Conservation (phyloP, 2,888 invertebrate species). For the Caenorhabditis becei region DNA sequence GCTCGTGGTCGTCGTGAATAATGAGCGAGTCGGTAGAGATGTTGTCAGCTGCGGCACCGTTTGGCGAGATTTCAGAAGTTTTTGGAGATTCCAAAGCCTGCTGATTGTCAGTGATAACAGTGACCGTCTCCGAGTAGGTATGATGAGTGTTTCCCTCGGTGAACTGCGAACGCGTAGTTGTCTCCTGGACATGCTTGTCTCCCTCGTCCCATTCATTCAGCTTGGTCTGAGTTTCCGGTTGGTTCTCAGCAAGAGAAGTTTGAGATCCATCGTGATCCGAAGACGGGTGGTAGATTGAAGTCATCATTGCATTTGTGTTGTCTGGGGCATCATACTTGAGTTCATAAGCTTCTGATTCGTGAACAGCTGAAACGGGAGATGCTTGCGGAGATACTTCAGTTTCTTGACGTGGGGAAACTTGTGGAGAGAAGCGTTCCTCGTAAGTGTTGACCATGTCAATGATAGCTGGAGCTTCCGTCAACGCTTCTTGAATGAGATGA, state of each 20-base stretch:
- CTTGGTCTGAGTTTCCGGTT: background rate
- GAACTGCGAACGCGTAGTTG: conserved; percentile 13
- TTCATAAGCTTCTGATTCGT: conserved; percentile 30
- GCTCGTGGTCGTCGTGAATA: conserved; percentile 51
- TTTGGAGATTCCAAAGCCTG: background rate
- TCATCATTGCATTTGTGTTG: conserved; percentile 24
- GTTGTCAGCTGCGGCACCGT: conserved; percentile 37
- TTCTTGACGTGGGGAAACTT: conserved; percentile 2
- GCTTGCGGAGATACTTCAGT: background rate
- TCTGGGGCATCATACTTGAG: conserved; percentile 9
- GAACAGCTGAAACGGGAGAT: background rate
- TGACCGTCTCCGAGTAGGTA: conserved; percentile 13
- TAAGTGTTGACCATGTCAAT: conserved; percentile 37
- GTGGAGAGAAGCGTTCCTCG: conserved; percentile 24
- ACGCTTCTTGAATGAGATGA: conserved; percentile 27
- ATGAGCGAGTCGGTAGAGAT: conserved; percentile 63
- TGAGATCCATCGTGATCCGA: conserved; percentile 17
- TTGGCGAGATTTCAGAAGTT: background rate
- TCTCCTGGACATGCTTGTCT: conserved; percentile 30
- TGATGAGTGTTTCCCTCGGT: conserved; percentile 19
- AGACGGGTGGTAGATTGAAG: conserved; percentile 39
- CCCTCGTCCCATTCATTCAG: conserved; percentile 29
- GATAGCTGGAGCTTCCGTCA: conserved; percentile 39
- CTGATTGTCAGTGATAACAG: conserved; percentile 16
- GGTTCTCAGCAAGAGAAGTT: background rate